Evolutionary conservation across 2,113 vertebrate species (phyloP), one percentile per base, ranked within the genome.

Genomic region (Centropristis striata): DNA sequence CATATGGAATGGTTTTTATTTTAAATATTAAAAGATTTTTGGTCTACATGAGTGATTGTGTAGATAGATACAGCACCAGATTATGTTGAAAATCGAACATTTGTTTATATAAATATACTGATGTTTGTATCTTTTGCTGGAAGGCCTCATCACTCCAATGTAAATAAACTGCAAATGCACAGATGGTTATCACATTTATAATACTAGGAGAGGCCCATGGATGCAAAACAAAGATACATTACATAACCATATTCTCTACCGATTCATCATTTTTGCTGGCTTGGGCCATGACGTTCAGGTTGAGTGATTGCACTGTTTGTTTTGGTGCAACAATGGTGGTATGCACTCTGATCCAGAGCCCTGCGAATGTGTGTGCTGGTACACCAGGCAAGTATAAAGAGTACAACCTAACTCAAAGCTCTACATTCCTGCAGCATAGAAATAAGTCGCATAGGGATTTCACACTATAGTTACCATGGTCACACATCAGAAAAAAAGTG

Each of bases 201-300:
- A 14, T 7, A 51, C 16, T 27, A 8, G n/a, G 15, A 55, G 36
- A 39, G 28, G 51, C 39, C 36, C 53, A 46, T 28, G 9, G n/a
- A 54, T 67, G 39, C 25, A 57, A 61, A 53, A 18, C 20, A 53
- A n/a, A 64, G 16, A 60, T 14, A 39, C 69, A 47, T 59, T 64
- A 41, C 14, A 42, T 8, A 68, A 37, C 46, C 20, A 55, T 16
- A 47, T 42, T 51, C 16, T 20, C 2, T 27, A 28, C n/a, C 1
- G 10, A 53, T n/a, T 27, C 5, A 23, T 50, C 4, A 14, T 74
- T 53, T 41, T n/a, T 51, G 8, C 5, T 18, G 16, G 21, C 16
- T 41, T 21, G 8, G 18, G 59, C 15, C 18, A 9, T 46, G 23
- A 46, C 25, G 39, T 54, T 66, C 46, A 53, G 25, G 9, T 41